Base-by-base conservation (phyloP, 2,113 vertebrate genomes). In the Peromyscus leucopus region DNA sequence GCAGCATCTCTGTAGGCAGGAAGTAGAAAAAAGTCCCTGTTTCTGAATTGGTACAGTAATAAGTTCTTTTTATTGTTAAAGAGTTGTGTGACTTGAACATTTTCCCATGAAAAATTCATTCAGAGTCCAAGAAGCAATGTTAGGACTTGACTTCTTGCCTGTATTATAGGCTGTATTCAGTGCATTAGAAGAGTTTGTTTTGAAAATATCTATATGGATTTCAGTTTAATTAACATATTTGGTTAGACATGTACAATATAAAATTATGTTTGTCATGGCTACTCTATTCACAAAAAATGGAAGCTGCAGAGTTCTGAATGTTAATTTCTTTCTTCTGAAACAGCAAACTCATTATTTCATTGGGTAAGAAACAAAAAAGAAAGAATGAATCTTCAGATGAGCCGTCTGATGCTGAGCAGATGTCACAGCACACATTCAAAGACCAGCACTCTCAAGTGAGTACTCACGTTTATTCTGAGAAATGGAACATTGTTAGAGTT, bases 301-400 rank as follows among this genome's bases (percentile, higher is more conserved):
- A 93, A 96, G 95, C 67, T 74, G 4, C 13, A 61, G 63, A 7
- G 11, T 74, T 96, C 88, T 95, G 89, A 97, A 2, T 84, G 19
- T 69, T 83, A 82, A 42, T 36, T 36, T 90, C 94, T 98, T 74
- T 96, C 95, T 76, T 96, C 78, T 93, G 39, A 94, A 93, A 98
- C 97, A 99, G 99, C 91, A 99, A 99, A 98, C 99, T 99, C 86
- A 99, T 99, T 95, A 99, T 99, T 98, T 99, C 99, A 80, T 98
- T 99, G 97, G 99, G 99, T 97, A 99, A 99, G 98, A 99, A 99
- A 98, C 99, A 99, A 98, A 99, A 99, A 95, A 99, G 99, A 96
- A 99, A 99, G 98, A 99, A 99, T 0, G 99, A 99, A 71, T 99
- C 99, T 96, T 99, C 99, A 79, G 99, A 99, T 98, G 99, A 99